phyloP scores from a whole-genome alignment of 2,888 invertebrate species.

The Ametastegia equiseti region DNA sequence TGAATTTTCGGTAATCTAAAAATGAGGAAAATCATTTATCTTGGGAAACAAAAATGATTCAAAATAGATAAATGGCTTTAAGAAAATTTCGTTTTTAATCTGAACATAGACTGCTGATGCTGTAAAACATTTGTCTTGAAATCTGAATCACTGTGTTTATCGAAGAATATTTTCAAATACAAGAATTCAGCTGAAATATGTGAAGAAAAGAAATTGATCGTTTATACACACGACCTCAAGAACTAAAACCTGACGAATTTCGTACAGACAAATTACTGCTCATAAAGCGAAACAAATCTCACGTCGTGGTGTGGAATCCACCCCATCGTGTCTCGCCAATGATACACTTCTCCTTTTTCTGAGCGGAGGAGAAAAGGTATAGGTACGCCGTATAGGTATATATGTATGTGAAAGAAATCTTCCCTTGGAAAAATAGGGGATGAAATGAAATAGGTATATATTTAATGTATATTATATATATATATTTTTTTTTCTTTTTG shows the following conservation, averaged over 20 bases:
- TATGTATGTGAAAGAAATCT: neutral
- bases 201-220: too few species aligned
- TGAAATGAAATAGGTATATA: neutral
- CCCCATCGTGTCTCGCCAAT: neutral
- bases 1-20: neutral
- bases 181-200: too few species aligned
- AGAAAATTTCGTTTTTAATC: too few species aligned
- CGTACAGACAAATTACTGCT: neutral
- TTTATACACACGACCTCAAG: neutral
- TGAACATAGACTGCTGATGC: too few species aligned
- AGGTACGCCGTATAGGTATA: neutral
- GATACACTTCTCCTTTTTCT: neutral
- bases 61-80: too few species aligned
- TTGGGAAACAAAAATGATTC: too few species aligned
- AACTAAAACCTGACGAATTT: neutral
- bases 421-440: neutral
- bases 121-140: too few species aligned
- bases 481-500: neutral
- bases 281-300: conserved; percentile 10
- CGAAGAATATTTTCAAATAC: too few species aligned
- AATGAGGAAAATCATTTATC: too few species aligned
- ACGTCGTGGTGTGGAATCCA: neutral
- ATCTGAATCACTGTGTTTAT: too few species aligned
- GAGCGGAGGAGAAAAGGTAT: neutral
- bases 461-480: neutral